These are phyloP conservation scores for Megastigmus dorsalis DNA, from an alignment of 2,888 invertebrate species.

Conservation along the genomic window DNA sequence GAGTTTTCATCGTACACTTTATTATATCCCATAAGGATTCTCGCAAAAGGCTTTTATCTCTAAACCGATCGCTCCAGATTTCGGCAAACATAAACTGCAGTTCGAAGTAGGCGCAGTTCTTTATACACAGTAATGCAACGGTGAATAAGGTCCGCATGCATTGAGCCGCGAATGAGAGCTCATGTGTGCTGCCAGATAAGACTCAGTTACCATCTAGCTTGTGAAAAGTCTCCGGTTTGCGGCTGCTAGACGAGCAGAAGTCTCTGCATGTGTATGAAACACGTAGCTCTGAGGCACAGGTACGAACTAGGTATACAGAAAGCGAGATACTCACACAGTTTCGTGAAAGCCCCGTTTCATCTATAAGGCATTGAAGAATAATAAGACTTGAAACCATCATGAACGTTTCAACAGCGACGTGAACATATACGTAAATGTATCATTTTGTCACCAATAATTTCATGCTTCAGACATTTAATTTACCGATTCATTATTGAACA, in stretches of 20 bases:
- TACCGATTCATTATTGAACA: no score
- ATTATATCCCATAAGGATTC: not conserved
- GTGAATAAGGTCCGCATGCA: not conserved
- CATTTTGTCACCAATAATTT: no score
- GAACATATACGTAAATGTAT: no score
- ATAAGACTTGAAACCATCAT: no score
- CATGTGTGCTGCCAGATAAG: constrained; percentile 15
- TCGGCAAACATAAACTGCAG: not conserved
- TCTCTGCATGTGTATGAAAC: not conserved
- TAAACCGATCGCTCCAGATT: constrained; percentile 2
- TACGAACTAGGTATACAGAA: no score
- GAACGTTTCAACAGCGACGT: no score
- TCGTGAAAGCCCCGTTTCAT: not conserved
- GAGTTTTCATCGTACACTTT: no score
- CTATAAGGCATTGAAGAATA: no score
- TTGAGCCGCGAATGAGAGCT: constrained; percentile 5
- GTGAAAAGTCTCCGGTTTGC: constrained; percentile 6
- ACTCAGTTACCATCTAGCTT: constrained; percentile 9
- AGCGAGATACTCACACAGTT: not conserved
- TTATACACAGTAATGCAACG: not conserved
- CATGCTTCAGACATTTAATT: no score
- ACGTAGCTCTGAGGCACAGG: not conserved
- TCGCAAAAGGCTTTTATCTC: not conserved
- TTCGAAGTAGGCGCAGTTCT: not conserved
- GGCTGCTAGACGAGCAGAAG: no score